Evolutionary conservation across 2,113 vertebrate species (phyloP).

Genomic region (Pantherophis guttatus): DNA sequence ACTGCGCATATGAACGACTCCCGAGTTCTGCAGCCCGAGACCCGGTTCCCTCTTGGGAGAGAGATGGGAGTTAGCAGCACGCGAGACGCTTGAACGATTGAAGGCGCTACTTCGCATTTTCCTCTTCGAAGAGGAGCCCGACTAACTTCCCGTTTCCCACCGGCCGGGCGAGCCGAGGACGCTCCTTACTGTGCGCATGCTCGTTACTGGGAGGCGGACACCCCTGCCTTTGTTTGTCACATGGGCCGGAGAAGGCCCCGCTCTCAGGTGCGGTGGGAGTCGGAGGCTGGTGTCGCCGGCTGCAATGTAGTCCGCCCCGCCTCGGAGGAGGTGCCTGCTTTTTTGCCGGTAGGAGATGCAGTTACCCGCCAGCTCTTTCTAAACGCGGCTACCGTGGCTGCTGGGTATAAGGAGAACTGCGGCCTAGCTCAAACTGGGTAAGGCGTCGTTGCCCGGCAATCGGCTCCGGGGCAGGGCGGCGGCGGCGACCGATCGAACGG

Average conservation of each 20-base stretch:
- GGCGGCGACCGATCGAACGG: background rate
- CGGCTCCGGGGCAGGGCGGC: constrained; percentile 6
- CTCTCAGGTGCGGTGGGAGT: constrained; percentile 3
- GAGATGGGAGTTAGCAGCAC: background rate
- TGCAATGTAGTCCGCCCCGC: constrained; percentile 37
- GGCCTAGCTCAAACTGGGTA: background rate
- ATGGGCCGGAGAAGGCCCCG: background rate
- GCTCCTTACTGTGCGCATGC: background rate
- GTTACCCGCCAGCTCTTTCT: constrained; percentile 2
- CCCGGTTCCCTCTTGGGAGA: background rate
- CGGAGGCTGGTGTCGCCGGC: constrained; percentile 33
- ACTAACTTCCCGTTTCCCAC: background rate
- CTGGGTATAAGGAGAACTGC: constrained; percentile 42
- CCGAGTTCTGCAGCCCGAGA: background rate
- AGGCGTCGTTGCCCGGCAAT: background rate
- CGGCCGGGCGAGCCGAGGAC: background rate
- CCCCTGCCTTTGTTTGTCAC: constrained; percentile 46
- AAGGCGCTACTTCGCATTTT: background rate
- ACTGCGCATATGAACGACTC: background rate
- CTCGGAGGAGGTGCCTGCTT: constrained; percentile 32
- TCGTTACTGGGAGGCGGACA: background rate
- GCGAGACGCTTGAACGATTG: background rate
- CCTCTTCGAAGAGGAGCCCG: background rate
- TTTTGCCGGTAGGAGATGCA: constrained; percentile 18
- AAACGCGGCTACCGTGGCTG: constrained; percentile 43